phyloP scores from a whole-genome alignment of 2,797 vertebrate genomes.

The Pseudotriccus pelzelni region DNA sequence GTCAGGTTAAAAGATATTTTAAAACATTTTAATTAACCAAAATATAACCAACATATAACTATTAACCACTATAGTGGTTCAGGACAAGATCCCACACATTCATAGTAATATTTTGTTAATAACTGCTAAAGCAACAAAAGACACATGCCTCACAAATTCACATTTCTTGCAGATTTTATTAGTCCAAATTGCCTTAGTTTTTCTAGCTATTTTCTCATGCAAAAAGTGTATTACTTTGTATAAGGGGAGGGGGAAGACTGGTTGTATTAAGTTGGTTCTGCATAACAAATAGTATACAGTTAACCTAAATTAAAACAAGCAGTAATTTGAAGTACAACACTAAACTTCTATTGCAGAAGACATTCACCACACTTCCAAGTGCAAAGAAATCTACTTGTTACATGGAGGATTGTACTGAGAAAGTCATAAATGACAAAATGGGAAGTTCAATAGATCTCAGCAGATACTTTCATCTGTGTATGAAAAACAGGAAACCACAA shows the following conservation, averaged over 20 bases:
- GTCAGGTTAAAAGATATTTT: background rate
- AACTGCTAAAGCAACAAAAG: background rate
- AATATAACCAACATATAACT: background rate
- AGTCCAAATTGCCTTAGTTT: background rate
- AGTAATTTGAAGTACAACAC: background rate
- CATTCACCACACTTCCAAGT: background rate
- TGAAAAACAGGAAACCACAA: conserved; percentile 83
- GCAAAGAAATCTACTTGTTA: background rate
- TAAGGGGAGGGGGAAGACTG: rapidly evolving
- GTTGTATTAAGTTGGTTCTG: background rate
- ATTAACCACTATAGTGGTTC: background rate
- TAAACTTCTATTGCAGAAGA: background rate
- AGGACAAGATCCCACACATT: background rate
- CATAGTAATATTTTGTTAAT: background rate
- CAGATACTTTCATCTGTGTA: conserved; percentile 64
- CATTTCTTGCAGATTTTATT: background rate
- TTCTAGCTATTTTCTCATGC: background rate
- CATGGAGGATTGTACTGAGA: background rate
- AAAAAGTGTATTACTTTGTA: background rate
- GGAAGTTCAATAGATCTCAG: conserved; percentile 53
- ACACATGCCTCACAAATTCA: background rate
- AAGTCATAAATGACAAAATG: conserved; percentile 50
- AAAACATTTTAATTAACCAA: background rate
- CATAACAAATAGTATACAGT: background rate
- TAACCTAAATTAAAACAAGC: background rate